Evolutionary conservation across 2,888 invertebrate species (phyloP).

Genomic region (Lithophane leautieri): DNA sequence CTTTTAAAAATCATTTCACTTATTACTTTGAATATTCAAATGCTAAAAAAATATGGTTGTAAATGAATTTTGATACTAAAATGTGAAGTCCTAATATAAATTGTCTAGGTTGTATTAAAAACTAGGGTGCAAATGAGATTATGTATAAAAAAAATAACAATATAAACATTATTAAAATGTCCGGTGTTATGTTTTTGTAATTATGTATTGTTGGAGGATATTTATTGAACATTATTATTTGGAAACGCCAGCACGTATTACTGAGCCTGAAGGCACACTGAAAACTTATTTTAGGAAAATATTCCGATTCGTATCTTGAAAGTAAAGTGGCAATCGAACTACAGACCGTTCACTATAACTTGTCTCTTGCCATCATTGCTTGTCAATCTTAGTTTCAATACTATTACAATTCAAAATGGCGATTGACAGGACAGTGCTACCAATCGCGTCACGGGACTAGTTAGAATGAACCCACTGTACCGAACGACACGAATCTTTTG

Average conservation of each 20-base stretch:
- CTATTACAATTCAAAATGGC: too few species aligned
- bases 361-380: too few species aligned
- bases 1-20: slow-evolving; percentile 1
- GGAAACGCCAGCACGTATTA: slow-evolving; percentile 61
- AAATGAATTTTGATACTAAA: slow-evolving; percentile 27
- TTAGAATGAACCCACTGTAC: too few species aligned
- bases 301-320: background rate
- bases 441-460: too few species aligned
- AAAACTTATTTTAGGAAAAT: slow-evolving; percentile 2
- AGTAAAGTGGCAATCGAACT: background rate
- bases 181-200: slow-evolving; percentile 38
- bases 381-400: too few species aligned
- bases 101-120: slow-evolving; percentile 21
- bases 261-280: background rate
- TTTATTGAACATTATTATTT: slow-evolving; percentile 47
- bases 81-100: slow-evolving; percentile 9
- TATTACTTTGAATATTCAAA: background rate
- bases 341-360: too few species aligned
- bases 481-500: background rate
- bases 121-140: slow-evolving; percentile 40
- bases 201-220: slow-evolving; percentile 34
- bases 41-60: slow-evolving; percentile 26
- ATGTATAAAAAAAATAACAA: slow-evolving; percentile 25
- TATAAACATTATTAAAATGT: slow-evolving; percentile 27
- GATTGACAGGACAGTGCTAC: too few species aligned